Conservation (phyloP, 2,113 vertebrate species). For the Ceyx melanurus region DNA sequence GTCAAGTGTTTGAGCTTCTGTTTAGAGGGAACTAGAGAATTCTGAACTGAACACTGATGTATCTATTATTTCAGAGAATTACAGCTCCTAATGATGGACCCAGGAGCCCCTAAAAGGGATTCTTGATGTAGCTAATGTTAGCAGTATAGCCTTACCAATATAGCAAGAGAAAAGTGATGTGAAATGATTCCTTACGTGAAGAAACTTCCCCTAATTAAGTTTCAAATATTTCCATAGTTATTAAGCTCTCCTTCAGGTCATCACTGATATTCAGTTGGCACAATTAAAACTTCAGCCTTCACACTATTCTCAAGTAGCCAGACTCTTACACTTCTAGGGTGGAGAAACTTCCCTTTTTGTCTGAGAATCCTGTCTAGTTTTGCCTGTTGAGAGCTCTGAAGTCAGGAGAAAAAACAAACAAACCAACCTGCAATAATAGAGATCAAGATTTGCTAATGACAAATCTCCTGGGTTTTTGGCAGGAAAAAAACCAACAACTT, state of each 20-base stretch:
- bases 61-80: background rate
- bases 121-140: background rate
- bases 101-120: background rate
- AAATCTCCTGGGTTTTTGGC: background rate
- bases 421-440: background rate
- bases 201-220: background rate
- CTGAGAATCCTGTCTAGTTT: background rate
- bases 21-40: no score
- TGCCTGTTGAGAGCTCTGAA: background rate
- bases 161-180: background rate
- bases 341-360: background rate
- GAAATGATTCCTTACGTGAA: background rate
- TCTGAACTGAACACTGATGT: background rate
- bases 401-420: background rate
- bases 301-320: background rate
- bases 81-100: background rate
- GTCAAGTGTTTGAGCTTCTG: no score
- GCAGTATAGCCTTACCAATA: background rate
- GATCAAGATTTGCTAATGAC: conserved; percentile 4
- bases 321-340: background rate
- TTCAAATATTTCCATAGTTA: background rate
- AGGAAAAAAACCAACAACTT: background rate
- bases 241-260: background rate
- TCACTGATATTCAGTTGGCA: background rate
- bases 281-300: background rate